Percentiles rank a stretch among this genome's conserved stretches.
Evolutionary conservation across 2,797 vertebrate species (phyloP).

Genomic region (Halcyon badia): DNA sequence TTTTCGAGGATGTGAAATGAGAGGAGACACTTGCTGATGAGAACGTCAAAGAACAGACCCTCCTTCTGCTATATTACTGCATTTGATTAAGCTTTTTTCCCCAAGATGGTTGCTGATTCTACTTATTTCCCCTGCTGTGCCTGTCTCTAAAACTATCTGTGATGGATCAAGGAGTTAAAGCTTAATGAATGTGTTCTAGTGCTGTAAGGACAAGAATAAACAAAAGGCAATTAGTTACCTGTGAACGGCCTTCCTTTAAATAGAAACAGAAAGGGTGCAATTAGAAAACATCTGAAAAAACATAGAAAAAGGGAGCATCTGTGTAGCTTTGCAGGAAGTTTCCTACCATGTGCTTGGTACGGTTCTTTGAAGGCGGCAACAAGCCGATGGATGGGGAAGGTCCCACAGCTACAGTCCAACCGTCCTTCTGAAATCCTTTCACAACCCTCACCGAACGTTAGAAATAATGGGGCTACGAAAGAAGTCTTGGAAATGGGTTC

Average conservation of each 20-base stretch:
- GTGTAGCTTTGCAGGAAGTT: background rate
- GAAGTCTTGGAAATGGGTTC: too few species aligned
- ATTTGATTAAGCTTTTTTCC: background rate
- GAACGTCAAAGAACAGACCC: background rate
- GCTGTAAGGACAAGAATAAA: background rate
- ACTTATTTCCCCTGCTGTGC: background rate
- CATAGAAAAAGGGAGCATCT: background rate
- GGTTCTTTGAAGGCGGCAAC: background rate
- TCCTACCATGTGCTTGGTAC: accelerated
- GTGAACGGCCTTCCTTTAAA: background rate
- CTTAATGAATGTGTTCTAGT: background rate
- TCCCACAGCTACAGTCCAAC: background rate
- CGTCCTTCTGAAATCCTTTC: too few species aligned
- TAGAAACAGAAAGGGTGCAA: background rate
- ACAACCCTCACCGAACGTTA: too few species aligned
- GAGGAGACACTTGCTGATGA: background rate
- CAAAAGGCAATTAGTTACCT: background rate
- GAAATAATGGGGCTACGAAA: too few species aligned
- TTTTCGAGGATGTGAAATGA: background rate
- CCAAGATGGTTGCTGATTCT: background rate
- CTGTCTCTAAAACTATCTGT: background rate
- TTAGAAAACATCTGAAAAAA: background rate
- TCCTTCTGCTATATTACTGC: background rate
- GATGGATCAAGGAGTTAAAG: background rate
- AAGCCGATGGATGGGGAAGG: background rate